phyloP scores from a whole-genome alignment of 1,140 invertebrate species.

The Drosophila parabipectinata region DNA sequence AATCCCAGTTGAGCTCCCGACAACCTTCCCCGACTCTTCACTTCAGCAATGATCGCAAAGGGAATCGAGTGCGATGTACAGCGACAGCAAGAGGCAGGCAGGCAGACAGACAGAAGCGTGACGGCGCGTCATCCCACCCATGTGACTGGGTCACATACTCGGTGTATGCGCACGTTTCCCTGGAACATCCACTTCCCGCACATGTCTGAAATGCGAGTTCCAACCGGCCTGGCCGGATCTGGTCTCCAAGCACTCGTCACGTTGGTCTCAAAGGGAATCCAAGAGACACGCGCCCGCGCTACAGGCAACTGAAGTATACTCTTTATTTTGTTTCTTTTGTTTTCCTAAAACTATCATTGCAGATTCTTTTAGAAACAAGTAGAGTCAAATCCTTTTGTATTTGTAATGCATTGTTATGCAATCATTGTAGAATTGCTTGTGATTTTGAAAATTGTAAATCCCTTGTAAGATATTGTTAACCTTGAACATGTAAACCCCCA shows the following conservation, averaged over 20 bases:
- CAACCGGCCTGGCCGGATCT: slow-evolving; percentile 3
- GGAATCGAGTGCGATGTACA: slow-evolving; percentile 75
- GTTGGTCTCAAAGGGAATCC: slow-evolving; percentile 80
- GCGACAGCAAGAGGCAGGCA: slow-evolving; percentile 56
- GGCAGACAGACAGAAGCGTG: slow-evolving; percentile 12
- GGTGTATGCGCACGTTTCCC: slow-evolving; percentile 11
- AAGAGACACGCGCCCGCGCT: slow-evolving; percentile 76
- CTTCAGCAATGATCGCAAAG: slow-evolving; percentile 61
- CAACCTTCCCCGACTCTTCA: slow-evolving; percentile 4
- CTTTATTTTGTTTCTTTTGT: slow-evolving; percentile 34
- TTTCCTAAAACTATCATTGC: slow-evolving; percentile 30
- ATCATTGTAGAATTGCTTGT: not conserved
- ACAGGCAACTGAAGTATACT: slow-evolving; percentile 31
- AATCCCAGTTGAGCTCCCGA: slow-evolving; percentile 21
- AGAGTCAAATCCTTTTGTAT: not conserved
- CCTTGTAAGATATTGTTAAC: slow-evolving; percentile 17
- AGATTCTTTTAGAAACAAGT: slow-evolving; percentile 9
- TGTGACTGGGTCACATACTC: not conserved
- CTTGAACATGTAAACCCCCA: slow-evolving; percentile 20
- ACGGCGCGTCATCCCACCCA: slow-evolving; percentile 1
- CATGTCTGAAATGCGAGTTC: slow-evolving; percentile 15
- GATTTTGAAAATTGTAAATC: slow-evolving; percentile 14
- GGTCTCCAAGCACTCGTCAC: slow-evolving; percentile 23
- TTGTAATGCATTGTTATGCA: not conserved
- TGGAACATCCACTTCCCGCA: slow-evolving; percentile 13